A percentile compares a stretch with the other conserved stretches of the same genome.
phyloP scores from a whole-genome alignment of 2,797 vertebrate species.

The Bradypodion pumilum region DNA sequence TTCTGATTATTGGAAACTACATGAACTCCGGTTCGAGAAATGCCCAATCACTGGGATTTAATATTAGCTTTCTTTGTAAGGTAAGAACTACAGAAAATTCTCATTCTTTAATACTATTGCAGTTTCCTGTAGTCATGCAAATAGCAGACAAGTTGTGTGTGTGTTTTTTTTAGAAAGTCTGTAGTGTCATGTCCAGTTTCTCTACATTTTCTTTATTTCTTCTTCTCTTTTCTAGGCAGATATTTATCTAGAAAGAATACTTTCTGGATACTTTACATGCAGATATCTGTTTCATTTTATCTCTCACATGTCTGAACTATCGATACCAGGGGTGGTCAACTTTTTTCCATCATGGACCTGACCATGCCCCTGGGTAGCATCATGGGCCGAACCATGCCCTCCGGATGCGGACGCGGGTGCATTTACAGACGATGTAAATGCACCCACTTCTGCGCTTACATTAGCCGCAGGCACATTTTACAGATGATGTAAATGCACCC shows the following conservation, averaged over 20 bases:
- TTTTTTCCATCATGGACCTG: too few species aligned
- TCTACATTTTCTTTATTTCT: not conserved
- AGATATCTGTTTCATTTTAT: not conserved
- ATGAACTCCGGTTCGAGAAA: conserved; percentile 98
- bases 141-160: not conserved
- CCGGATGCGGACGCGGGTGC: too few species aligned
- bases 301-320: too few species aligned
- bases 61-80: conserved; percentile 95
- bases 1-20: conserved; percentile 94
- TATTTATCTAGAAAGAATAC: not conserved
- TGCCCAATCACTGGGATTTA: conserved; percentile 95
- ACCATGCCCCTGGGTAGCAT: too few species aligned
- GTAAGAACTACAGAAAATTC: conserved; percentile 71
- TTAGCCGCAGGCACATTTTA: too few species aligned
- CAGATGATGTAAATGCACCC: too few species aligned
- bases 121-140: not conserved
- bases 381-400: too few species aligned
- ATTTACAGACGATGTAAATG: too few species aligned
- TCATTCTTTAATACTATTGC: not conserved
- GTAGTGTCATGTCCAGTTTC: not conserved
- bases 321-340: too few species aligned
- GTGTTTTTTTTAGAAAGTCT: not conserved
- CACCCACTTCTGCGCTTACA: too few species aligned
- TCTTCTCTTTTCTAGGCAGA: not conserved
- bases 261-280: not conserved